phyloP scores from a whole-genome alignment of 1,140 invertebrate genomes.

The Pantala flavescens region DNA sequence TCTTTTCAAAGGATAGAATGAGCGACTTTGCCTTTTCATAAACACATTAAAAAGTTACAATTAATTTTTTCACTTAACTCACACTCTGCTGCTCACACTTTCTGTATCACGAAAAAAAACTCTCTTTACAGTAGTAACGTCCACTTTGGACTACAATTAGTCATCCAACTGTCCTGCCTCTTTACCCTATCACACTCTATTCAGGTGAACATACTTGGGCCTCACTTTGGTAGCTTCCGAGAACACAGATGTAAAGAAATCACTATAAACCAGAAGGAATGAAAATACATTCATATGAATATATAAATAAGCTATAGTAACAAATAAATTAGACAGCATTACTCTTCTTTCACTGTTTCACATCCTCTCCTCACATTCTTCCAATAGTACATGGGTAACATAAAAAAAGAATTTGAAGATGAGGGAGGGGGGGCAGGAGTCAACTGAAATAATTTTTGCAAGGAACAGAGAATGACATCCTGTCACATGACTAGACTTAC shows the following conservation, averaged over 20 bases:
- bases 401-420: background rate
- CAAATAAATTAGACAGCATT: conserved; percentile 10
- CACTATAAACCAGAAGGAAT: background rate
- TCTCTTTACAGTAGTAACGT: background rate
- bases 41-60: conserved; percentile 5
- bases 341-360: conserved; percentile 9
- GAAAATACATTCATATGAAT: conserved; percentile 5
- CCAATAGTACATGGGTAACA: background rate
- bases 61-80: background rate
- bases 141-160: background rate
- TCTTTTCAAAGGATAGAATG: background rate
- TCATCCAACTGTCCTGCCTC: conserved; percentile 2
- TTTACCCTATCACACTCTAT: background rate
- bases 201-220: background rate
- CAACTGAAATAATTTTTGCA: background rate
- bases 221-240: background rate
- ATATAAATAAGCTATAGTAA: conserved; percentile 9
- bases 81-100: background rate
- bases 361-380: conserved; percentile 4
- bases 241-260: conserved; percentile 1
- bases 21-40: background rate
- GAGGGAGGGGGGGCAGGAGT: background rate
- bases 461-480: conserved; percentile 8
- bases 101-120: background rate
- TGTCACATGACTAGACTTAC: conserved; percentile 6